These are phyloP conservation scores for Apodemus sylvaticus DNA, from an alignment of 2,113 vertebrate genomes.

Conservation along the genomic window DNA sequence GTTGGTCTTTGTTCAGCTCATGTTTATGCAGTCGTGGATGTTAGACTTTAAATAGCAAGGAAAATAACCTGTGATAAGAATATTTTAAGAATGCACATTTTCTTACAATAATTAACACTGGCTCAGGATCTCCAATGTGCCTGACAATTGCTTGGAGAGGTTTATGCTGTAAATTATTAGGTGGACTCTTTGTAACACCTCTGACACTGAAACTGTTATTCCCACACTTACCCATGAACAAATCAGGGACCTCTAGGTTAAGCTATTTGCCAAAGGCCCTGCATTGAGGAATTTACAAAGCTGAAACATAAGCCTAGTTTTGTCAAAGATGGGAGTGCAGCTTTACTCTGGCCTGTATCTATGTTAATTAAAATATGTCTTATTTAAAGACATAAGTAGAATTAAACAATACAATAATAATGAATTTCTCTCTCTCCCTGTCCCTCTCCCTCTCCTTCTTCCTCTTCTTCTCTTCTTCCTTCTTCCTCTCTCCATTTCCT, in stretches of 20 bases:
- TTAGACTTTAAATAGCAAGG: neutral
- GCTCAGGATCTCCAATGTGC: neutral
- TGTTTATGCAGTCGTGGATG: neutral
- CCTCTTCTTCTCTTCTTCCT: neutral
- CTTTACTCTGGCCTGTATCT: neutral
- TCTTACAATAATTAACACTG: neutral
- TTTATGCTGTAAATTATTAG: neutral
- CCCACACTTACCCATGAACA: neutral
- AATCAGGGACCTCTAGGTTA: neutral
- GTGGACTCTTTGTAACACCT: neutral
- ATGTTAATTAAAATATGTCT: conserved; percentile 38
- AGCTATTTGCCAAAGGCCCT: neutral
- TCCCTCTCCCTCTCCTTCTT: too few species aligned
- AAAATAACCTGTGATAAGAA: neutral
- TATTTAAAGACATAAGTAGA: conserved; percentile 38
- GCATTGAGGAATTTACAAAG: neutral
- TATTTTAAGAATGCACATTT: neutral
- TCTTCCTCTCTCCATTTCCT: neutral
- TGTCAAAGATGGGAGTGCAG: neutral
- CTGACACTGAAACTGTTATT: neutral
- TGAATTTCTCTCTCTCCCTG: neutral
- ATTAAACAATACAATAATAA: conserved; percentile 29
- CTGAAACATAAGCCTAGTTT: neutral
- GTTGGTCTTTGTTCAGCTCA: neutral
- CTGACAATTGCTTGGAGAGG: neutral